Evolutionary conservation across 2,797 vertebrate species (phyloP).

Genomic region (Chelidonichthys spinosus): DNA sequence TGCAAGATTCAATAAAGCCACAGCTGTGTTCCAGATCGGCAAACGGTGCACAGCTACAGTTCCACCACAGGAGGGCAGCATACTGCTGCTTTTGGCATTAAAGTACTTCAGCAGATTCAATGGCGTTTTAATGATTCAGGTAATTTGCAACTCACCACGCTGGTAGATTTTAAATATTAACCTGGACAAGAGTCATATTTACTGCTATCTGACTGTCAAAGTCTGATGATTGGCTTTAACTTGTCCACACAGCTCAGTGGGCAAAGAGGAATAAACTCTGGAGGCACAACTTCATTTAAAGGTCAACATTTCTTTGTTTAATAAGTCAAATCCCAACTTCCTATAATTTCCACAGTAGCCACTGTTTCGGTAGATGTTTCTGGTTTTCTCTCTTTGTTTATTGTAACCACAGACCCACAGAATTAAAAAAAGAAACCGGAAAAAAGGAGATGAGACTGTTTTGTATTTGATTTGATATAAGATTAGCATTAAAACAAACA

Average conservation of each 20-base stretch:
- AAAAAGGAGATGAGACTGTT: neutral
- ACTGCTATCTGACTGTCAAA: neutral
- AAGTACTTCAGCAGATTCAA: too few relatives aligned
- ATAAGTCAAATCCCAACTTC: neutral
- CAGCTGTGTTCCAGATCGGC: too few relatives aligned
- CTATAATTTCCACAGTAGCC: too few relatives aligned
- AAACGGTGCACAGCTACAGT: neutral
- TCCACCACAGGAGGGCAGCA: neutral
- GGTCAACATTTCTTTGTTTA: neutral
- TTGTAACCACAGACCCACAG: constrained; percentile 29
- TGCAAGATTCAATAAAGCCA: too few relatives aligned
- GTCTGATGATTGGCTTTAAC: neutral
- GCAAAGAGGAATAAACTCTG: neutral
- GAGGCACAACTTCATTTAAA: neutral
- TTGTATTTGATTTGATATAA: neutral
- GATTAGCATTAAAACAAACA: neutral
- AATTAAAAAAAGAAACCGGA: neutral
- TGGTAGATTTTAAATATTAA: too few relatives aligned
- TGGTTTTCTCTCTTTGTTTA: constrained; percentile 24
- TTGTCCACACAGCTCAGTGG: neutral
- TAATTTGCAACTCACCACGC: neutral
- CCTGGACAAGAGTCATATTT: too few relatives aligned
- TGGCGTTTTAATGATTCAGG: neutral
- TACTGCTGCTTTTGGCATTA: too few relatives aligned
- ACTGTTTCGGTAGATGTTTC: neutral